Evolutionary conservation across 2,888 invertebrate species (phyloP).

Genomic region (Sarcophaga subvicina): DNA sequence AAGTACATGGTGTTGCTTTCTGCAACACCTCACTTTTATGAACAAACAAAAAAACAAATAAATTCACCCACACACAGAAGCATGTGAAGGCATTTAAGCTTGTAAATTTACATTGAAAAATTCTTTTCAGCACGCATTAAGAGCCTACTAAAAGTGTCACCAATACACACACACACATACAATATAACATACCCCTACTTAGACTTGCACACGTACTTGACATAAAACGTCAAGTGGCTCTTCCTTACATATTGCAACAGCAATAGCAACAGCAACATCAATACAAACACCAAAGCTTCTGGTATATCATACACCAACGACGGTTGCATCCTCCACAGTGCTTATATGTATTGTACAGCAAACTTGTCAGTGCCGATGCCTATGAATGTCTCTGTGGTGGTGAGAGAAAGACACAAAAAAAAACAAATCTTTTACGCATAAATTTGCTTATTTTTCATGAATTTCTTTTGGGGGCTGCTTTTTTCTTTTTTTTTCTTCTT

Average conservation of each 20-base stretch:
- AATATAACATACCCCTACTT: conserved; percentile 10
- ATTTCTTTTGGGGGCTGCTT: conserved; percentile 13
- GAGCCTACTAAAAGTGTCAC: conserved; percentile 36
- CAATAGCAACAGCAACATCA: background rate
- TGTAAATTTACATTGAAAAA: conserved; percentile 3
- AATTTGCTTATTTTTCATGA: conserved; percentile 28
- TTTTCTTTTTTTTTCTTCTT: conserved; percentile 1
- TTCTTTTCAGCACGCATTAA: conserved; percentile 34
- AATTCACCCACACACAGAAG: background rate
- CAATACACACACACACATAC: background rate
- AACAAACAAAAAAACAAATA: background rate
- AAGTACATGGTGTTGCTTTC: conserved; percentile 5
- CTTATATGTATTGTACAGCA: too few species aligned
- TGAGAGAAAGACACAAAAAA: background rate
- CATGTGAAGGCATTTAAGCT: background rate
- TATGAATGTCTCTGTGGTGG: background rate
- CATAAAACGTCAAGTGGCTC: conserved; percentile 53
- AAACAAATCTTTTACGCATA: conserved; percentile 40
- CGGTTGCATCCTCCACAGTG: conserved; percentile 13
- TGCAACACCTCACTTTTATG: background rate
- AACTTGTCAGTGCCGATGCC: background rate
- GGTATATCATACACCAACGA: background rate
- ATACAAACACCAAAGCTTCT: background rate
- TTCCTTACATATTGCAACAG: conserved; percentile 6
- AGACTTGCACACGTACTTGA: conserved; percentile 48